Evolutionary conservation across 2,113 vertebrate genomes (phyloP).

Genomic region (Leptocoma aspasia): DNA sequence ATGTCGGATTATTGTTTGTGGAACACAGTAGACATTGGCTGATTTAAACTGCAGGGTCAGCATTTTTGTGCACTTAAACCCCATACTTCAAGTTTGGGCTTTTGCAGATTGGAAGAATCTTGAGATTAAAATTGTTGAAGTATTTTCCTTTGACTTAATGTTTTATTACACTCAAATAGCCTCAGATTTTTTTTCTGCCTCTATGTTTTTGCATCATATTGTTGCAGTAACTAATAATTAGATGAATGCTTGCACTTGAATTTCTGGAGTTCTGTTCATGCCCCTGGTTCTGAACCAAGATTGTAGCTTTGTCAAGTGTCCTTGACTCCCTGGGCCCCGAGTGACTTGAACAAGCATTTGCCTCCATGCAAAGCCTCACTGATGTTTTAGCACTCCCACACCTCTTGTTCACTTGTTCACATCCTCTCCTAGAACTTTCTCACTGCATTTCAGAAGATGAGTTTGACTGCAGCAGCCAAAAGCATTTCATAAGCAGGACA

Average conservation of each 20-base stretch:
- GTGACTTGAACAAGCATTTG: background rate
- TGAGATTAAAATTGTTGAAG: background rate
- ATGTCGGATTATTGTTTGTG: background rate
- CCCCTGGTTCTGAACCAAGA: background rate
- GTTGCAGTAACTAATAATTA: background rate
- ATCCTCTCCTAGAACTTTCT: background rate
- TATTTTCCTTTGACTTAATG: background rate
- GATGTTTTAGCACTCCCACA: background rate
- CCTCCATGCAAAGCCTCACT: background rate
- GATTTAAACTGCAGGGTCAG: background rate
- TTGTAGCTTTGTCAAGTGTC: background rate
- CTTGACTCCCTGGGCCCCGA: background rate
- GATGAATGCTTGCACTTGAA: background rate
- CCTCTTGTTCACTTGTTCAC: background rate
- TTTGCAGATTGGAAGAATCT: background rate
- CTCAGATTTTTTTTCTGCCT: background rate
- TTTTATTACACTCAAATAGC: background rate
- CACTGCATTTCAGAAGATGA: background rate
- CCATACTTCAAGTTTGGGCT: background rate
- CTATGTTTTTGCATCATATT: background rate
- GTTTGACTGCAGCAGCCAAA: background rate
- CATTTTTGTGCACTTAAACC: background rate
- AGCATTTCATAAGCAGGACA: background rate
- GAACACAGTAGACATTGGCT: background rate
- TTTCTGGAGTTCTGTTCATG: background rate